phyloP scores from a whole-genome alignment of 2,888 invertebrate genomes.

The Synergus laeviventris region DNA sequence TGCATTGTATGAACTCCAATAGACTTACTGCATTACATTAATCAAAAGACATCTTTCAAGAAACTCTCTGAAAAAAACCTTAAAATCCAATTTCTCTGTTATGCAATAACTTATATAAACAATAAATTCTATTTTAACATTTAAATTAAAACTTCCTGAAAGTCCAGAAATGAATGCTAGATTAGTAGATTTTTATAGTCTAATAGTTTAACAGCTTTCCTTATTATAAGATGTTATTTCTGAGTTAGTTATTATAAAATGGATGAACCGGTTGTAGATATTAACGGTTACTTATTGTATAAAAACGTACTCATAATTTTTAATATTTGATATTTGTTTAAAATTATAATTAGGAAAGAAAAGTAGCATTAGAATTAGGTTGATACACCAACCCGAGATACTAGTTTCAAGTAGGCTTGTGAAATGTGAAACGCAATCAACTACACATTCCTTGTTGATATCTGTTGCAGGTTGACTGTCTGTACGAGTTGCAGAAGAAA shows the following conservation, averaged over 20 bases:
- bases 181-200: background rate
- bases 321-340: background rate
- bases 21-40: background rate
- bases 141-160: background rate
- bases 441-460: constrained; percentile 52
- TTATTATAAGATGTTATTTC: background rate
- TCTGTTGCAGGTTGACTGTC: constrained; percentile 68
- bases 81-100: background rate
- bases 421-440: constrained; percentile 54
- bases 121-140: background rate
- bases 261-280: background rate
- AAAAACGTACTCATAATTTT: background rate
- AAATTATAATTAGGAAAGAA: background rate
- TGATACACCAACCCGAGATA: constrained; percentile 48
- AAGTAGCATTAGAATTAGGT: background rate
- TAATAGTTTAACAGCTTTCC: background rate
- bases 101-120: background rate
- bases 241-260: background rate
- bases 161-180: background rate
- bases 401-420: constrained; percentile 49
- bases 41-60: background rate
- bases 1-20: constrained; percentile 12
- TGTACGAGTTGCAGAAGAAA: constrained; percentile 56
- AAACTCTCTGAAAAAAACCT: background rate
- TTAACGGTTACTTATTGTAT: background rate